Evolutionary conservation across 2,888 invertebrate genomes (phyloP), one percentile per base, ranked within the genome.

Genomic region (Drosophila falleni): DNA sequence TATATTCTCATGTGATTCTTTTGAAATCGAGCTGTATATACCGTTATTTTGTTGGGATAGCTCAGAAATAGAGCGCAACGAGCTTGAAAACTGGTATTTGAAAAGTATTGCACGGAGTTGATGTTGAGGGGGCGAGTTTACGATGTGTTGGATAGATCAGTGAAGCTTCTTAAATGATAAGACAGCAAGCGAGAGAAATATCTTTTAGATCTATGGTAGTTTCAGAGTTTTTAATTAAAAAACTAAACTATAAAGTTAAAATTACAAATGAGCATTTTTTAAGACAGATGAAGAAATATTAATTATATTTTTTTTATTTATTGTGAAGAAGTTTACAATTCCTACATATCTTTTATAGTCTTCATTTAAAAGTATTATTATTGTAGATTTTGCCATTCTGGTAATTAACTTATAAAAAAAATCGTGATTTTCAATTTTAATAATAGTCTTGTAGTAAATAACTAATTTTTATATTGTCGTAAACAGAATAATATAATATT

Each of bases 11-110:
- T 42, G n/a, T 77, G 31, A 56, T 64, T 71, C 71, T 61, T 56
- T 46, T 46, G 47, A 69, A 70, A 46, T 31, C 44, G 26, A 37
- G 63, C 63, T 26, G 39, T 60, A 19, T 73, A 77, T 58, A 33
- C 87, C 90, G 90, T 89, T 88, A 89, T 69, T 59, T 84, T 88
- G 89, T 88, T 88, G 89, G 90, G 90, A 88, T 89, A 88, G 87
- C 82, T 87, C 87, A 63, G 80, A 80, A 89, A 81, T 69, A 64
- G 71, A 79, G 77, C 76, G 67, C 67, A 65, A 60, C 76, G 59
- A 54, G 60, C 50, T 71, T 51, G 5, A 86, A 86, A 78, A 78
- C 89, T 63, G 59, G 78, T 86, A 62, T 77, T 50, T 16, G 13
- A 26, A 49, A 60, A 59, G 35, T n/a, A 50, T 23, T n/a, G 29